A percentile compares a stretch with the other conserved stretches of the same genome.
Evolutionary conservation across 30 jellyfish, hydroid and myxozoan species (phyloP).

Genomic region (Sanderia malayensis): DNA sequence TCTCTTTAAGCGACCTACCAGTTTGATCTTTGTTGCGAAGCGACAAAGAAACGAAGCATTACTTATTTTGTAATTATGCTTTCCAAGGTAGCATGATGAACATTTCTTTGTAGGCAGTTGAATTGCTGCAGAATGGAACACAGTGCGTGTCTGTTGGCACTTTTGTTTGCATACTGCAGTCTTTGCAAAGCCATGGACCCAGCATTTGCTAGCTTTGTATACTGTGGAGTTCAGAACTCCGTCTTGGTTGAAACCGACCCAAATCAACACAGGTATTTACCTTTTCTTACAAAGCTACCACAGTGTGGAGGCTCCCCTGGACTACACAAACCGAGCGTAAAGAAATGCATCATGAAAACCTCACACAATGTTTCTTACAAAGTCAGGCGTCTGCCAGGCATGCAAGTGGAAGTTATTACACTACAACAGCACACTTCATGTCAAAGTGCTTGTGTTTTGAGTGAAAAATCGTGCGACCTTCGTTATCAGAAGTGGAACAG

Average conservation of each 20-base stretch:
- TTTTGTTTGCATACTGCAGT: no score
- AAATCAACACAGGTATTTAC: constrained; percentile 20
- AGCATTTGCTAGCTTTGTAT: background rate
- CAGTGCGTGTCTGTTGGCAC: no score
- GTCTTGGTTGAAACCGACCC: constrained; percentile 45
- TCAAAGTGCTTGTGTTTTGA: constrained; percentile 12
- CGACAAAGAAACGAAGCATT: no score
- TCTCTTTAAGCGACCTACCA: no score
- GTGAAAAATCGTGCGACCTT: constrained; percentile 12
- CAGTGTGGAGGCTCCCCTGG: constrained; percentile 36
- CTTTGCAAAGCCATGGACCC: background rate
- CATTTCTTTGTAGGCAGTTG: no score
- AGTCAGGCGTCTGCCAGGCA: background rate
- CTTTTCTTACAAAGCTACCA: constrained; percentile 28
- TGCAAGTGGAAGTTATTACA: background rate
- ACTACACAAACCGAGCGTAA: constrained; percentile 3
- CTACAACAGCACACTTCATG: constrained; percentile 22
- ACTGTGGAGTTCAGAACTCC: constrained; percentile 15
- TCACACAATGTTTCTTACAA: background rate
- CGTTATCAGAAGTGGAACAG: constrained; percentile 18
- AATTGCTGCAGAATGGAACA: no score
- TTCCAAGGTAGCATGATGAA: no score
- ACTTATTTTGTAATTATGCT: no score
- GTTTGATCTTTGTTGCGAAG: no score
- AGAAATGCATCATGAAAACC: constrained; percentile 27